A percentile compares a stretch with the other conserved stretches of the same genome.
Conservation (phyloP, 2,888 invertebrate species). For the Andrena flavipes region DNA sequence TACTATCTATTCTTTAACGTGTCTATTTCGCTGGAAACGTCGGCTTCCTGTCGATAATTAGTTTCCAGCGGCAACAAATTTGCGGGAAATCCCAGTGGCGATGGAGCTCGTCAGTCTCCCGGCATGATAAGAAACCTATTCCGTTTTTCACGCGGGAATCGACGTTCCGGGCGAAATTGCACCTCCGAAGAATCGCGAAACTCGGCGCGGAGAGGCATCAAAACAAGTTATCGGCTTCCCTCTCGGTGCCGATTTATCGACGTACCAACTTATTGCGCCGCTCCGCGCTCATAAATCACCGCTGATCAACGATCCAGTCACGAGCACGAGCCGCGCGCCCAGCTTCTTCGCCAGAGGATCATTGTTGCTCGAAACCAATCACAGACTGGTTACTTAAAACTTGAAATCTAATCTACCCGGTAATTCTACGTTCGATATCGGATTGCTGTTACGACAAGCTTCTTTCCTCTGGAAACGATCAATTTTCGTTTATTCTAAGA, state of each 20-base stretch:
- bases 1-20: no score
- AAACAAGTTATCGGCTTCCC: slow-evolving; percentile 70
- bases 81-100: slow-evolving; percentile 19
- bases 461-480: neutral
- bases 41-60: slow-evolving; percentile 26
- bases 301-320: slow-evolving; percentile 52
- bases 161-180: slow-evolving; percentile 51
- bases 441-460: neutral
- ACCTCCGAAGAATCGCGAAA: slow-evolving; percentile 47
- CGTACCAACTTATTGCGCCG: slow-evolving; percentile 65
- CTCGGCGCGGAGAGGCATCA: slow-evolving; percentile 53
- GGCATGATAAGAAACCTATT: slow-evolving; percentile 32
- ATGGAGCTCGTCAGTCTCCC: slow-evolving; percentile 17
- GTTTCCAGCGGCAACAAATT: slow-evolving; percentile 45
- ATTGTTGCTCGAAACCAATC: slow-evolving; percentile 44
- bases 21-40: neutral
- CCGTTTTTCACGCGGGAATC: slow-evolving; percentile 51
- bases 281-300: slow-evolving; percentile 66
- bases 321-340: slow-evolving; percentile 28
- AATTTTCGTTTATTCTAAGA: no score
- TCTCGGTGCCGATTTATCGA: slow-evolving; percentile 67
- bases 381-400: slow-evolving; percentile 6
- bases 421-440: neutral
- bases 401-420: neutral
- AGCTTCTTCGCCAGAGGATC: slow-evolving; percentile 50